Base-by-base conservation (phyloP, 1,140 invertebrate species). In the Neodiprion virginianus region DNA sequence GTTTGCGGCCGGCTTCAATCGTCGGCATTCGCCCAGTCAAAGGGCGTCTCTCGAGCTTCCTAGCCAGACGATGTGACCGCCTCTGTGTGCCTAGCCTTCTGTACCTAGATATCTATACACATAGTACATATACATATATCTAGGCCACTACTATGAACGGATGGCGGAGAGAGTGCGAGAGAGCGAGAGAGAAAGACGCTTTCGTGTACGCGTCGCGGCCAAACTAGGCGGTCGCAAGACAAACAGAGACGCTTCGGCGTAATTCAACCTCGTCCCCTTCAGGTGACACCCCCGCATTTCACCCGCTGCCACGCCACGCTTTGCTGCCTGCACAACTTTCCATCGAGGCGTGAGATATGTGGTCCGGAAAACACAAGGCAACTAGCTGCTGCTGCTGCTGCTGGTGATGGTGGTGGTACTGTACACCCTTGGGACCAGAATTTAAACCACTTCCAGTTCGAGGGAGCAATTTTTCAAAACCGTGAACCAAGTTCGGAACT, bases 261-360 rank as follows among this genome's bases (percentile, higher is more conserved):
- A 79, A 79, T 77, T 79, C 77, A 79, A 77, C 72, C 74, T 40
- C 74, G 11, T 40, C 77, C 77, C 53, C 75, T 74, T 73, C 67
- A 70, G 61, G 73, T 72, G 61, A 65, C 12, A 14, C 61, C 21
- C 67, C 21, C 67, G 67, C 67, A 47, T 69, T 69, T 12, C 21
- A 69, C 12, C 14, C 21, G 67, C 23, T 11, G 12, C 11, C 11
- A 23, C 21, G 23, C 17, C 17, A 17, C 61, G 61, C 61, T 14
- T 21, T 65, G 61, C 17, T 5, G 28, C 28, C 28, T 40, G 28
- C 28, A 40, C 28, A 40, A 40, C 28, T 40, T 40, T 40, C 28
- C 28, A 40, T 40, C 28, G 28, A 40, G 28, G 11, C 7, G 53
- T 61, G 53, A 61, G 53, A 61, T 40, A 40, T 40, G 28, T 40